Conservation (phyloP, 2,888 invertebrate genomes). For the Gortyna flavago region DNA sequence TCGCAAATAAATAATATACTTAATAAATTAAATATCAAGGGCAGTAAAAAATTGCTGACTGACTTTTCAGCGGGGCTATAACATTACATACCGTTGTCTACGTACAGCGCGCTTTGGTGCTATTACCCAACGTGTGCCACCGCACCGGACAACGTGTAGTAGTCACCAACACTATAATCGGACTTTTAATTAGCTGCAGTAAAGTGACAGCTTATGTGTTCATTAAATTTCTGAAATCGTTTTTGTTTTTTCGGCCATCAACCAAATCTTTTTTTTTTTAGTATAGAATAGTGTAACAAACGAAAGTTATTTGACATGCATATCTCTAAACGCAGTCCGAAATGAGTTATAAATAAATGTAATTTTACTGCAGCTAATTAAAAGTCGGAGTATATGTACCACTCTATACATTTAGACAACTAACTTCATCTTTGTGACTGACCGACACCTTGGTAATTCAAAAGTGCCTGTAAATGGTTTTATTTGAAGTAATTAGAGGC, state of each 20-base stretch:
- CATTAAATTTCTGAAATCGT: too few species aligned
- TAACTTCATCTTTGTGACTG: not conserved
- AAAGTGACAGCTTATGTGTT: too few species aligned
- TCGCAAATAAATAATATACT: not conserved
- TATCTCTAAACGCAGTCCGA: too few species aligned
- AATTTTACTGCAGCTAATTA: too few species aligned
- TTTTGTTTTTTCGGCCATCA: too few species aligned
- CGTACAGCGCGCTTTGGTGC: not conserved
- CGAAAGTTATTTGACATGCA: too few species aligned
- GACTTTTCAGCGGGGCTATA: not conserved
- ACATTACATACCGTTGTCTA: not conserved
- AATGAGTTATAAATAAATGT: too few species aligned
- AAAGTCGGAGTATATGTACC: too few species aligned
- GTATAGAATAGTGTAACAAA: too few species aligned
- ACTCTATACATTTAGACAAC: not conserved
- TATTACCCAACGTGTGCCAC: not conserved
- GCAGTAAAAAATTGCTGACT: not conserved
- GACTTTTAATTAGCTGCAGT: too few species aligned
- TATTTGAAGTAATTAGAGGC: not conserved
- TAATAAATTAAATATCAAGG: not conserved
- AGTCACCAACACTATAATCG: not conserved
- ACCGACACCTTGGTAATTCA: not conserved
- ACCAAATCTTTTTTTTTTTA: too few species aligned
- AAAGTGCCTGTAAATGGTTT: not conserved
- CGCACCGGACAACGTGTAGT: not conserved